Evolutionary conservation across 2,113 vertebrate species (phyloP).

Genomic region (Sceloporus tristichus): DNA sequence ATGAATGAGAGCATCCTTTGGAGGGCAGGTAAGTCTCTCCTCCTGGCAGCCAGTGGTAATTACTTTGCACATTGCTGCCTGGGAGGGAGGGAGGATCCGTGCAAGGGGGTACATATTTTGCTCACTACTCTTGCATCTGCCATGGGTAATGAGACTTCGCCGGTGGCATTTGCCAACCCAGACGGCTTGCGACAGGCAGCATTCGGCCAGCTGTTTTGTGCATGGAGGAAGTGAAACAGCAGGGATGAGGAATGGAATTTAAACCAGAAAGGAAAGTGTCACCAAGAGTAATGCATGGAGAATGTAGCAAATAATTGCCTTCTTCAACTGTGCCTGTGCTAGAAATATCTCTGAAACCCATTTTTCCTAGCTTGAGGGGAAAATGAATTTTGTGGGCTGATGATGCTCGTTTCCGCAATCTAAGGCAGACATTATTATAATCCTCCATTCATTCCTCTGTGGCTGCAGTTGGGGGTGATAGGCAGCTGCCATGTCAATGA

Average conservation of each 20-base stretch:
- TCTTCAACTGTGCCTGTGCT: neutral
- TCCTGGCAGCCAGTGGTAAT: neutral
- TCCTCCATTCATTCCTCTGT: neutral
- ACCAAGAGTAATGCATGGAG: neutral
- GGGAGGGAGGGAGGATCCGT: neutral
- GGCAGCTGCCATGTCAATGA: no score
- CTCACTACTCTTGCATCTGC: neutral
- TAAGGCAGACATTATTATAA: neutral
- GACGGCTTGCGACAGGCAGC: neutral
- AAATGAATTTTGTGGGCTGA: neutral
- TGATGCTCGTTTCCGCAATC: neutral
- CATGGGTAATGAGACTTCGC: neutral
- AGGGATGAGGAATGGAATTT: neutral
- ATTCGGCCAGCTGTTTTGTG: neutral
- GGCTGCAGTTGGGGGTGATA: neutral
- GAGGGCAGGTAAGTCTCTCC: neutral
- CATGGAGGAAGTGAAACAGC: neutral
- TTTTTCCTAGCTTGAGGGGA: neutral
- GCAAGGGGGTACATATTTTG: neutral
- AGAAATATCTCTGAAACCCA: neutral
- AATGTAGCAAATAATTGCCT: neutral
- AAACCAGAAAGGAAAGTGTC: neutral
- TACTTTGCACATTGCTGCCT: neutral
- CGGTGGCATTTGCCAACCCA: neutral
- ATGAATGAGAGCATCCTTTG: fast-evolving